Evolutionary conservation across 2,113 vertebrate genomes (phyloP).

Genomic region (Cyanocitta stelleri): DNA sequence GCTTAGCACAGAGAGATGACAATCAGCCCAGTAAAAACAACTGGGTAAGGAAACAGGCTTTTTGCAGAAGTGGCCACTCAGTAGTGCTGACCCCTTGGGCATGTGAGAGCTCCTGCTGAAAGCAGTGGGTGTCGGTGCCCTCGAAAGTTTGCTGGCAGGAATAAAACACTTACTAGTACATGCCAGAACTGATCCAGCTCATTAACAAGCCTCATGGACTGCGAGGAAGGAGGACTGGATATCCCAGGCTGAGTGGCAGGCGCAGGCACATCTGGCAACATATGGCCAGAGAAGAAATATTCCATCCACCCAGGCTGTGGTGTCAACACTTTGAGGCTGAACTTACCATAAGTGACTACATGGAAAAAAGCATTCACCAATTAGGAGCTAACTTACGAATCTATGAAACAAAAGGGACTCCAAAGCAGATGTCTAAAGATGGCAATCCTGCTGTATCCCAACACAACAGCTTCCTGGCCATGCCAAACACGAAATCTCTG

Average conservation of each 20-base stretch:
- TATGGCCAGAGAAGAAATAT: neutral
- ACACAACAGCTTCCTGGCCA: neutral
- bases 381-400: neutral
- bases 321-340: neutral
- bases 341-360: neutral
- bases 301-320: neutral
- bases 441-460: neutral
- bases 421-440: slow-evolving; percentile 35
- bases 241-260: neutral
- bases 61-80: neutral
- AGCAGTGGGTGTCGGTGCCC: neutral
- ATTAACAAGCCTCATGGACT: neutral
- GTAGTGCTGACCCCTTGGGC: neutral
- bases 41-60: neutral
- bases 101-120: neutral
- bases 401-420: neutral
- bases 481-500: neutral
- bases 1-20: neutral
- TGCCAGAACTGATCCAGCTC: neutral
- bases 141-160: neutral
- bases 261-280: neutral
- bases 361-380: neutral
- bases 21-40: neutral
- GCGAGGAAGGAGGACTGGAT: neutral
- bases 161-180: neutral